Percentiles rank a stretch among this genome's conserved stretches.
phyloP scores from a whole-genome alignment of 2,888 invertebrate genomes.

The Blera fallax region DNA sequence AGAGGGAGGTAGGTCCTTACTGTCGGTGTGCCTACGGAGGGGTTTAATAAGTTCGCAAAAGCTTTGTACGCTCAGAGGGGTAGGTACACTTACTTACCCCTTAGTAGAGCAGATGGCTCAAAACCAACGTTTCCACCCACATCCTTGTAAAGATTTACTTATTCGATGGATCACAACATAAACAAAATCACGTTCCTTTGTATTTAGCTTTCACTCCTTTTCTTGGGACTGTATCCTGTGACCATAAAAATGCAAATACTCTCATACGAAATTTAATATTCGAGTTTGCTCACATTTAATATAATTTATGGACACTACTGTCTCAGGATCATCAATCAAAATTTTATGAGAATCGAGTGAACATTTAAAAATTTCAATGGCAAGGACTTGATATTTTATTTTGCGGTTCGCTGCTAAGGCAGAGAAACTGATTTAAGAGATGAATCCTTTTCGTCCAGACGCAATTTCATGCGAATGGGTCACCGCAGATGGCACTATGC shows the following conservation, averaged over 20 bases:
- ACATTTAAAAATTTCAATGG: conserved; percentile 1
- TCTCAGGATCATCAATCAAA: conserved; percentile 49
- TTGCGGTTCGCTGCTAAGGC: background rate
- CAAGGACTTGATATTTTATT: background rate
- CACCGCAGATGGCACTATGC: conserved; percentile 46
- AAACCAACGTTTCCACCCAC: too few species aligned
- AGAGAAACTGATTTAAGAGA: conserved; percentile 56
- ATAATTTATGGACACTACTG: conserved; percentile 7
- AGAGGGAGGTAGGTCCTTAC: background rate
- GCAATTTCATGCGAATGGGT: conserved; percentile 28
- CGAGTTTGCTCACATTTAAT: background rate
- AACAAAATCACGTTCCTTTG: too few species aligned
- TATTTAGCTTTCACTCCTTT: background rate
- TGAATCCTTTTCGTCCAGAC: conserved; percentile 40
- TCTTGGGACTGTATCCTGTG: background rate
- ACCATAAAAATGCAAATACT: background rate
- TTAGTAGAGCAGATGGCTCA: too few species aligned
- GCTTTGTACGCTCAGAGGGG: too few species aligned
- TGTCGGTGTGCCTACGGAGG: background rate
- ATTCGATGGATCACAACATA: too few species aligned
- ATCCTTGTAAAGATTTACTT: too few species aligned
- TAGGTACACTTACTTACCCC: too few species aligned
- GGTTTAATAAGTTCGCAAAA: background rate
- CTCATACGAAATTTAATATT: background rate
- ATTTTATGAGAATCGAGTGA: conserved; percentile 32